Evolutionary conservation across 2,797 vertebrate species (phyloP).

Genomic region (Mallotus villosus): DNA sequence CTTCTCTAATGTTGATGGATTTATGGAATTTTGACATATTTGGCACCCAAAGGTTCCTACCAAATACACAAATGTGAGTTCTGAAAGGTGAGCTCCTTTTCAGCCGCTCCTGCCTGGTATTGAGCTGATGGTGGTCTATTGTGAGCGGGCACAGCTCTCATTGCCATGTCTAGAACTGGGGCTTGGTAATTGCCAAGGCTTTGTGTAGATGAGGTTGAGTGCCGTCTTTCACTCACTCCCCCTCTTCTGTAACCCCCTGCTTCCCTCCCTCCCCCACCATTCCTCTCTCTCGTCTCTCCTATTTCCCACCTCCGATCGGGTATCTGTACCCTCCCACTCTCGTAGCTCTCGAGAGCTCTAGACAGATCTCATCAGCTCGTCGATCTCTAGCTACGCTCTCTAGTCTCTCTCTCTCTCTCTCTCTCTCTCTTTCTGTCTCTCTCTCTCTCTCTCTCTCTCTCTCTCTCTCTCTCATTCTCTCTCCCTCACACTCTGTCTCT

Average conservation of each 20-base stretch:
- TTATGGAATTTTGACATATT: not conserved
- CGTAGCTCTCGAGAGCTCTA: too few species aligned
- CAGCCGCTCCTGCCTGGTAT: slow-evolving; percentile 17
- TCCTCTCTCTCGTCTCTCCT: slow-evolving; percentile 8
- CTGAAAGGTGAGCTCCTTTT: slow-evolving; percentile 11
- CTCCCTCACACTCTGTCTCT: slow-evolving; percentile 20
- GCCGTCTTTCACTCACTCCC: slow-evolving; percentile 11
- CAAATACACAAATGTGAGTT: not conserved
- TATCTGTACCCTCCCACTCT: not conserved
- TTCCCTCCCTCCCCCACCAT: slow-evolving; percentile 12
- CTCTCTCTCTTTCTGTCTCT: slow-evolving; percentile 27
- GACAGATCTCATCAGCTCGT: too few species aligned
- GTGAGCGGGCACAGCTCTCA: slow-evolving; percentile 65
- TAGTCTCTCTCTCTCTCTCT: slow-evolving; percentile 17
- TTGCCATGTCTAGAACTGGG: slow-evolving; percentile 71
- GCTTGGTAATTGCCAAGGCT: slow-evolving; percentile 20
- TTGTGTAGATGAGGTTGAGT: slow-evolving; percentile 29
- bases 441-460: slow-evolving; percentile 12
- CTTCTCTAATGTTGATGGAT: not conserved
- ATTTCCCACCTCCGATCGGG: too few species aligned
- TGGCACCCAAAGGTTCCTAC: not conserved
- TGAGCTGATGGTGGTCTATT: slow-evolving; percentile 15
- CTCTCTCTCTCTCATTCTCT: slow-evolving; percentile 18
- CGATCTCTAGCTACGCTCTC: too few species aligned
- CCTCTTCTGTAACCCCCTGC: not conserved